A percentile compares a stretch with the other conserved stretches of the same genome.
Evolutionary conservation across 53 echinoderm and acorn worm genomes (phyloP).

Genomic region (Crossaster papposus): DNA sequence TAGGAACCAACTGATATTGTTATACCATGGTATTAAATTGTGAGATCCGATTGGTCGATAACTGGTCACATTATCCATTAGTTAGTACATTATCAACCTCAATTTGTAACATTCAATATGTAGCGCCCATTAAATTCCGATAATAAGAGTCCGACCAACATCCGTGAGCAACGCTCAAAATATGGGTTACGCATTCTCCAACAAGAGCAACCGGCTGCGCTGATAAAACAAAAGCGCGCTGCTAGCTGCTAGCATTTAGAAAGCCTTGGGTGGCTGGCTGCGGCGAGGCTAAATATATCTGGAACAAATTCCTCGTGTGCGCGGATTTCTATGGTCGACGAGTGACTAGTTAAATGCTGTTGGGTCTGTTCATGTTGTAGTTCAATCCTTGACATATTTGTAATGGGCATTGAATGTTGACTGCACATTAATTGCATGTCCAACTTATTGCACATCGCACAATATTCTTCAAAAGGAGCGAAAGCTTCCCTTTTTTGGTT

Average conservation of each 20-base stretch:
- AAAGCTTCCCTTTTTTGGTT: background rate
- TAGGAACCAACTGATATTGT: too few species aligned
- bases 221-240: background rate
- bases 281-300: background rate
- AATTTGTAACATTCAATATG: too few species aligned
- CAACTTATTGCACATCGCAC: too few species aligned
- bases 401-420: background rate
- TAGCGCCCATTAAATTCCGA: too few species aligned
- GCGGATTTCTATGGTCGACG: background rate
- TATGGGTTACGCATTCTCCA: background rate
- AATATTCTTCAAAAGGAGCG: background rate
- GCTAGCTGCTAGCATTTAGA: background rate
- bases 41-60: too few species aligned
- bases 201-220: background rate
- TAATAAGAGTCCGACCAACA: too few species aligned
- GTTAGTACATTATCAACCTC: too few species aligned
- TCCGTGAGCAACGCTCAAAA: background rate
- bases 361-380: background rate
- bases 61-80: too few species aligned
- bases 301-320: background rate
- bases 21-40: too few species aligned
- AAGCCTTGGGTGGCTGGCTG: background rate
- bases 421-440: background rate
- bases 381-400: background rate
- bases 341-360: background rate